A percentile compares a stretch with the other conserved stretches of the same genome.
These are phyloP conservation scores for Nomada ferruginata DNA, from an alignment of 2,888 invertebrate genomes.

Conservation along the genomic window DNA sequence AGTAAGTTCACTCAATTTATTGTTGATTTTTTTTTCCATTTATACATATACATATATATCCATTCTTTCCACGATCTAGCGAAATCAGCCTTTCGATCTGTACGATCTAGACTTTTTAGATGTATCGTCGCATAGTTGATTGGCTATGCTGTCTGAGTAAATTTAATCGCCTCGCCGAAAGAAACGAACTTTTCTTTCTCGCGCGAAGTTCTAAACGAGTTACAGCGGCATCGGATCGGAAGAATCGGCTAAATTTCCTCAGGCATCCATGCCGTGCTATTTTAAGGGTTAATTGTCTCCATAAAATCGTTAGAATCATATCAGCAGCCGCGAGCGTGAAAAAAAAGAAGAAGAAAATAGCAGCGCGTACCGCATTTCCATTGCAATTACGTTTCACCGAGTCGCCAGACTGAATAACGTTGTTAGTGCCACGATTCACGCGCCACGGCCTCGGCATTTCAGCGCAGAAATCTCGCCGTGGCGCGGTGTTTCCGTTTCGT, in stretches of 20 bases:
- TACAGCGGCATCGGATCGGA: no score
- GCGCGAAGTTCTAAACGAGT: no score
- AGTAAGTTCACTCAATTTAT: slow-evolving; percentile 77
- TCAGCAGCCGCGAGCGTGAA: slow-evolving; percentile 55
- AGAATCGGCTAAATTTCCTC: slow-evolving; percentile 29
- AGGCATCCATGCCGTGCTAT: slow-evolving; percentile 34
- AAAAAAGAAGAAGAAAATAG: not conserved
- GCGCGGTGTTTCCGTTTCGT: not conserved
- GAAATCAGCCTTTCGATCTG: slow-evolving; percentile 46
- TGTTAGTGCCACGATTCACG: slow-evolving; percentile 6
- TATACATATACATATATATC: slow-evolving; percentile 17
- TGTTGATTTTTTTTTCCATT: not conserved
- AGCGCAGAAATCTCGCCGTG: not conserved
- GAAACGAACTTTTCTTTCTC: no score
- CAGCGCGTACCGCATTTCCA: not conserved
- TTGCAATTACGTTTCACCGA: slow-evolving; percentile 2
- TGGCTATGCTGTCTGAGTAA: slow-evolving; percentile 34
- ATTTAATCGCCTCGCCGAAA: not conserved
- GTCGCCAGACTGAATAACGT: not conserved
- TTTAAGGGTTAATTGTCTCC: slow-evolving; percentile 53
- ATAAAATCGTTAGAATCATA: slow-evolving; percentile 39
- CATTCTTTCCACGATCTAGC: slow-evolving; percentile 36
- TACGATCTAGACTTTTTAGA: slow-evolving; percentile 49
- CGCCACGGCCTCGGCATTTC: not conserved
- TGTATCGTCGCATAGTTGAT: slow-evolving; percentile 36